Evolutionary conservation across 2,113 vertebrate species (phyloP), one percentile per base, ranked within the genome.

Genomic region (Thomomys bottae): DNA sequence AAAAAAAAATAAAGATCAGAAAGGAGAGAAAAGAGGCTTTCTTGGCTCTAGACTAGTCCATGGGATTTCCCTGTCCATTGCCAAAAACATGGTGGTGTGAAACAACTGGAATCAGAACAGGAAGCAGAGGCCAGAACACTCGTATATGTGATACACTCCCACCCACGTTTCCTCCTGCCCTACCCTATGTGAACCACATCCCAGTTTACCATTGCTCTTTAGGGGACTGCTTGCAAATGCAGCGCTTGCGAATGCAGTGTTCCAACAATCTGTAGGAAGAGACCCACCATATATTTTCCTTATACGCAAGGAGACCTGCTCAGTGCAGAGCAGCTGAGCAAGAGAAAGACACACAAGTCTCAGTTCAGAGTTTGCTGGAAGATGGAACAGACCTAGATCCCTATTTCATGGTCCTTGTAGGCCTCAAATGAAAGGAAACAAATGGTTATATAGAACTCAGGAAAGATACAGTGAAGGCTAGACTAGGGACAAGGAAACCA

Each of bases 51-150:
- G 5, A 20, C 23, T n/a, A 49, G 40, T 12, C 59, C 20, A 0
- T 4, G 23, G 40, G 18, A 49, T 32, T 32, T 20, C 21, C 42
- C 42, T 36, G 32, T 8, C 75, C 9, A 0, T 20, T 4, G 28
- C 26, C 26, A 64, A 28, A 28, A 4, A 1, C 11, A 0, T 14
- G 59, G n/a, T 6, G 23, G 18, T 12, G 45, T 12, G 21, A 30
- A 54, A 23, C 36, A 0, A 38, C 42, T 26, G 61, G 63, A 36
- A n/a, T 17, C n/a, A 6, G 49, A 38, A 26, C 36, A 34, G 71
- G 73, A 36, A 40, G 34, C 2, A 5, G 40, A 77, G 20, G 34
- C 30, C 64, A 5, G 3, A 6, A 18, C 11, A 45, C 49, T 61
- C 38, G 3, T 2, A 36, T 0, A 3, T 17, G 3, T n/a, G 2